These are phyloP conservation scores for Villa cingulata DNA, from an alignment of 2,888 invertebrate species.

Conservation along the genomic window DNA sequence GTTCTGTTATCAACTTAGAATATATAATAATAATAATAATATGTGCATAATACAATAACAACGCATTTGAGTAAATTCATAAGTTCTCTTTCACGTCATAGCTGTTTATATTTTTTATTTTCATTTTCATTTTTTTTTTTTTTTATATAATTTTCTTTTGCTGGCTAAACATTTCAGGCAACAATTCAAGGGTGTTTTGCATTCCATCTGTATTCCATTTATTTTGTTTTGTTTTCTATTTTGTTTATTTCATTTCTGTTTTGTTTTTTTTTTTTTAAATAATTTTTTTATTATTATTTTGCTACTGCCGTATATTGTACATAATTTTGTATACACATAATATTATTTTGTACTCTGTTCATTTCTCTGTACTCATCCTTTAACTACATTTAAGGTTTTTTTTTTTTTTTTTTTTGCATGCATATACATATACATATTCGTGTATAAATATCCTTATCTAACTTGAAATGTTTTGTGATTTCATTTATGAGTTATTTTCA, in stretches of 20 bases:
- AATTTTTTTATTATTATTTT: too few species aligned
- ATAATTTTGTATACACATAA: too few species aligned
- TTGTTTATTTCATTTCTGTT: neutral
- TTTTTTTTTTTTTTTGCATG: neutral
- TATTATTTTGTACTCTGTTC: neutral
- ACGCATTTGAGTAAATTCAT: conserved; percentile 7
- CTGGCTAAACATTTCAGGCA: conserved; percentile 1
- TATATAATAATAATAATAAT: too few species aligned
- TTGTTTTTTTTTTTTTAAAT: too few species aligned
- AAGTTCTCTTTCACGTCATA: neutral
- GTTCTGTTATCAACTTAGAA: too few species aligned
- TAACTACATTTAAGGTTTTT: neutral
- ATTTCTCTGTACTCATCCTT: neutral
- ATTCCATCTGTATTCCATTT: neutral
- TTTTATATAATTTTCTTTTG: neutral
- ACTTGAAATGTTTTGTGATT: neutral
- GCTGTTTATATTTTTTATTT: neutral
- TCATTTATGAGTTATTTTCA: neutral
- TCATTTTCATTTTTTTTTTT: neutral
- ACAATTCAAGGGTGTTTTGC: conserved; percentile 1
- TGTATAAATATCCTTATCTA: neutral
- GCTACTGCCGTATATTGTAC: neutral
- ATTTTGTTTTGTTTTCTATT: neutral
- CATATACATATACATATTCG: neutral
- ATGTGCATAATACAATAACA: conserved; percentile 5